A percentile compares a stretch with the other conserved stretches of the same genome.
These are phyloP conservation scores for Leptatherina wallacei DNA, from an alignment of 2,797 vertebrate genomes.

Conservation along the genomic window DNA sequence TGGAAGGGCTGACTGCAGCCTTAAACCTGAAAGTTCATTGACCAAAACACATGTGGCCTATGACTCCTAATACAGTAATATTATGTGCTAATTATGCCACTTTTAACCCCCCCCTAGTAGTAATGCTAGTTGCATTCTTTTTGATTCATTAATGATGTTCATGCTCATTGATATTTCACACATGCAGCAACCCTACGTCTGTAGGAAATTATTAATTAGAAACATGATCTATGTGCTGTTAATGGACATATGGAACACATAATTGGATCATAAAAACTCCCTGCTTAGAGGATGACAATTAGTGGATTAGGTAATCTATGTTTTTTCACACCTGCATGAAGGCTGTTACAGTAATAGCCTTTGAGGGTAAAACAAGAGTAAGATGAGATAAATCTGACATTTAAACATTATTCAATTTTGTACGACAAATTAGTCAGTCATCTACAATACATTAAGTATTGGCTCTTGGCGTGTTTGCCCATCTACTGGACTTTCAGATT, in stretches of 20 bases:
- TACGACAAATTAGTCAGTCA: not conserved
- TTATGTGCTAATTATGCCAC: constrained; percentile 1
- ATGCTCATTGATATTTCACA: not conserved
- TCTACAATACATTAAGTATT: not conserved
- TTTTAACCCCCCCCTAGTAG: no score
- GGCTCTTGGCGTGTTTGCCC: no score
- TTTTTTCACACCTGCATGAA: not conserved
- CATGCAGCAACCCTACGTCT: not conserved
- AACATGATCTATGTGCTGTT: not conserved
- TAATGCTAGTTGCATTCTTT: not conserved
- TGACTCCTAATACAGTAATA: not conserved
- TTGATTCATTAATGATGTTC: not conserved
- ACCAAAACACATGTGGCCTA: not conserved
- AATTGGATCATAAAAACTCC: not conserved
- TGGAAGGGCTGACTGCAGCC: constrained; percentile 6
- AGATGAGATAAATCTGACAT: constrained; percentile 1
- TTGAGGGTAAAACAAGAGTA: not conserved
- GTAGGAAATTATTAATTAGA: not conserved
- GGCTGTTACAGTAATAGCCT: not conserved
- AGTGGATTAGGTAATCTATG: not conserved
- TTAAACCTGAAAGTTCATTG: not conserved
- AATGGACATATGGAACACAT: not conserved
- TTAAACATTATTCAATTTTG: not conserved
- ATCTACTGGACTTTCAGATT: no score
- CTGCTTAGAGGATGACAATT: not conserved